A percentile compares a stretch with the other conserved stretches of the same genome.
These are phyloP conservation scores for Drosophila truncata DNA, from an alignment of 1,140 invertebrate genomes.

Conservation along the genomic window DNA sequence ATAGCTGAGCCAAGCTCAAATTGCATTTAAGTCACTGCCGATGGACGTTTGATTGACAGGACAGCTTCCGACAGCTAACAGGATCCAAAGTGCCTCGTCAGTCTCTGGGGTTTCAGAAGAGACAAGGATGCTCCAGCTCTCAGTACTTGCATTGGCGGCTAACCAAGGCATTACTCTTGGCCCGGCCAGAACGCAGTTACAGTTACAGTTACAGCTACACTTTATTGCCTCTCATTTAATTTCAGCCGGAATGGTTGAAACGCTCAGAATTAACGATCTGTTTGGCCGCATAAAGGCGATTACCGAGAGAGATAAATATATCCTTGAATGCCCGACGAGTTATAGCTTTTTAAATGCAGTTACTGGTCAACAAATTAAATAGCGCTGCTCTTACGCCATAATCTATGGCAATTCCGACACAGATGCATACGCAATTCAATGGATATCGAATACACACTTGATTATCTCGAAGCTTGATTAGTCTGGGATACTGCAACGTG, in stretches of 20 bases:
- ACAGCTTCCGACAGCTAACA: slow-evolving; percentile 27
- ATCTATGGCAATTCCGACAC: slow-evolving; percentile 31
- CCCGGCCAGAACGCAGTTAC: slow-evolving; percentile 26
- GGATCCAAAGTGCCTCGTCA: slow-evolving; percentile 32
- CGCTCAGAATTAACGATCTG: slow-evolving; percentile 65
- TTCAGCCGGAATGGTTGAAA: slow-evolving; percentile 37
- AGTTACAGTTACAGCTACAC: slow-evolving; percentile 35
- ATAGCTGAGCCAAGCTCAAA: slow-evolving; percentile 12
- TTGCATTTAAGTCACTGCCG: slow-evolving; percentile 33
- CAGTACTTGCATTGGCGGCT: slow-evolving; percentile 5
- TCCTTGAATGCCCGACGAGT: slow-evolving; percentile 8
- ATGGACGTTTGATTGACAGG: slow-evolving; percentile 35
- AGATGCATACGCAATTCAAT: slow-evolving; percentile 18
- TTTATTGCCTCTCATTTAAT: slow-evolving; percentile 73
- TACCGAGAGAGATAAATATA: slow-evolving; percentile 28
- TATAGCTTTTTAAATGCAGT: slow-evolving; percentile 63
- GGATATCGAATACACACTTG: slow-evolving; percentile 5
- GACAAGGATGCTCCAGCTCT: slow-evolving; percentile 1
- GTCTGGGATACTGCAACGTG: slow-evolving; percentile 5
- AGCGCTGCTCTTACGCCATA: slow-evolving; percentile 34
- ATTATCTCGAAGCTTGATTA: slow-evolving; percentile 23
- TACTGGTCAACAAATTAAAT: slow-evolving; percentile 54
- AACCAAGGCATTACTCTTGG: slow-evolving; percentile 47
- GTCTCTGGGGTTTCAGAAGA: not conserved
- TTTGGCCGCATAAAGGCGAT: slow-evolving; percentile 53